Conservation (phyloP, 2,888 invertebrate species). For the Drosophila vallismaia region DNA sequence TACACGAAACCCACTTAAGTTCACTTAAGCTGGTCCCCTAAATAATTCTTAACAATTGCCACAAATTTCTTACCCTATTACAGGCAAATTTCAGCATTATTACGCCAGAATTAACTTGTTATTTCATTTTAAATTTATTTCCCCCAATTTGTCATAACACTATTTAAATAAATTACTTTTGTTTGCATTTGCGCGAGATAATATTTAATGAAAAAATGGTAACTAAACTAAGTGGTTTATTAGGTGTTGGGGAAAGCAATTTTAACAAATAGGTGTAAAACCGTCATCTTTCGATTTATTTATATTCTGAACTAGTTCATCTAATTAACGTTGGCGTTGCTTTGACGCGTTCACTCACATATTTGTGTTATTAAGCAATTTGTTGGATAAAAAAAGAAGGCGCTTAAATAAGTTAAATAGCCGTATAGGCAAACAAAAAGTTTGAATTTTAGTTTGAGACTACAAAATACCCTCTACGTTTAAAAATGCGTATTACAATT, state of each 20-base stretch:
- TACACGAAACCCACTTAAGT: conserved; percentile 19
- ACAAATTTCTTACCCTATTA: neutral
- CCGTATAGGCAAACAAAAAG: neutral
- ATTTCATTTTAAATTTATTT: no score
- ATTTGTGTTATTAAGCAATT: conserved; percentile 33
- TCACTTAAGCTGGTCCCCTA: conserved; percentile 13
- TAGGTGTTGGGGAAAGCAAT: neutral
- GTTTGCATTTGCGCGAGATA: neutral
- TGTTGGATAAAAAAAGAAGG: conserved; percentile 5
- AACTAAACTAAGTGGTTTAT: neutral
- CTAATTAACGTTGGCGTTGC: conserved; percentile 18
- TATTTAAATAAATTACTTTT: conserved; percentile 3
- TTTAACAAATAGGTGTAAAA: conserved; percentile 1
- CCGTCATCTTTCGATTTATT: neutral
- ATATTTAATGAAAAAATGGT: neutral
- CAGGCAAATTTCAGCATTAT: neutral
- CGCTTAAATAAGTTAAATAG: conserved; percentile 19
- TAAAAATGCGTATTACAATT: neutral
- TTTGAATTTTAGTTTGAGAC: neutral
- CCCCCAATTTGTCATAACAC: neutral
- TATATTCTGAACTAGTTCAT: conserved; percentile 6
- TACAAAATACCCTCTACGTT: conserved; percentile 4
- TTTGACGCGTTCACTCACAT: conserved; percentile 21
- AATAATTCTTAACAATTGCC: conserved; percentile 5
- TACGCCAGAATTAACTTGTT: neutral